Conservation (phyloP, 1,140 invertebrate species). For the Subanguina moxae region DNA sequence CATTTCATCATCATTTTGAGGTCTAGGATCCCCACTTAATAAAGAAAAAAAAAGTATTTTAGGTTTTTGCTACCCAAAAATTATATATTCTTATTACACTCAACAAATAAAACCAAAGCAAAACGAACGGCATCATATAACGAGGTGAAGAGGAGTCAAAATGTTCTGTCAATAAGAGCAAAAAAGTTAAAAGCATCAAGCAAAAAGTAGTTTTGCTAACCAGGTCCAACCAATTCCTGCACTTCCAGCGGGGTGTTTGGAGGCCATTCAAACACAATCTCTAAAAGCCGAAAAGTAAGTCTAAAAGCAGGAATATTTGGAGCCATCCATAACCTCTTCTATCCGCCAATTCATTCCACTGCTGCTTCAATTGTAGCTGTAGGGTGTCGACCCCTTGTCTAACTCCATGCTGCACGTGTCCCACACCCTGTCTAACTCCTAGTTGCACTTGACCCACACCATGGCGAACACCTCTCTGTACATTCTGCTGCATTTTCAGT, state of each 20-base stretch:
- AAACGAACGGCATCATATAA: conserved; percentile 42
- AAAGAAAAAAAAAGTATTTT: no score
- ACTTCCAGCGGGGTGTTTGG: conserved; percentile 51
- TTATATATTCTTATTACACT: no score
- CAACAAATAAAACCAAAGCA: no score
- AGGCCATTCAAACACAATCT: conserved; percentile 53
- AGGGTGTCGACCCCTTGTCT: conserved; percentile 3
- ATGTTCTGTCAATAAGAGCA: conserved; percentile 13
- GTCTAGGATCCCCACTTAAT: no score
- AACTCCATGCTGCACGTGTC: conserved; percentile 1
- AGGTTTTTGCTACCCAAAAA: no score
- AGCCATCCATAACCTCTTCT: background rate
- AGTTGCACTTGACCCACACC: background rate
- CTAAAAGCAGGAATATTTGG: background rate
- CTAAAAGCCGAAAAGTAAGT: conserved; percentile 23
- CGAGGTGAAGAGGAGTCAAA: conserved; percentile 45
- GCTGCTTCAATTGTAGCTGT: background rate
- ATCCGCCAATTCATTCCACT: background rate
- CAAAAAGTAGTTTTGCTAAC: no score
- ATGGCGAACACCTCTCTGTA: background rate
- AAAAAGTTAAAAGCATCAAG: no score
- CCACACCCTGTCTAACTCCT: background rate
- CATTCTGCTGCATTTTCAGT: conserved; percentile 1
- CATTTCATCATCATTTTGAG: no score
- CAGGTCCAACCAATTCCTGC: conserved; percentile 48